phyloP scores from a whole-genome alignment of 2,797 vertebrate species.

The Petrocephalus schoutedeni region DNA sequence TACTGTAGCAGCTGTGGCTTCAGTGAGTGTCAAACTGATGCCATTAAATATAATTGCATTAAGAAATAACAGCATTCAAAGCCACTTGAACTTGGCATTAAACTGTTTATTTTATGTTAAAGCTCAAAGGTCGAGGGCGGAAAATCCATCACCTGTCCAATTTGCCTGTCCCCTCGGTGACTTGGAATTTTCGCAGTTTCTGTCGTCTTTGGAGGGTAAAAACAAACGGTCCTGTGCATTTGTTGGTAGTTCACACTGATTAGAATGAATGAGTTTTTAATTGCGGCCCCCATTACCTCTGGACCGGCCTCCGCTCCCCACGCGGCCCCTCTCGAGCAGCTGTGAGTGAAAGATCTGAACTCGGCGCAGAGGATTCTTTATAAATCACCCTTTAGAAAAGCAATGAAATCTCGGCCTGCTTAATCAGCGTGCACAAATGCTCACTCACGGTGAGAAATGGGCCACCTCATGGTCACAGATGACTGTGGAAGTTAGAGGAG shows the following conservation, averaged over 20 bases:
- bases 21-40: slow-evolving; percentile 1
- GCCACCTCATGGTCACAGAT: slow-evolving; percentile 16
- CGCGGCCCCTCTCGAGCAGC: background rate
- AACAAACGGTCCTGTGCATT: background rate
- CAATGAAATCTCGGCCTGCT: slow-evolving; percentile 26
- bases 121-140: background rate
- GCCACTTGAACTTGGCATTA: background rate
- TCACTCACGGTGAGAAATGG: background rate
- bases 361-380: background rate
- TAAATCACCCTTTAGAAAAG: slow-evolving; percentile 14
- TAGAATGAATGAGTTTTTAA: slow-evolving; percentile 29
- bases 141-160: background rate
- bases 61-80: background rate
- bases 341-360: background rate
- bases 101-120: slow-evolving; percentile 10
- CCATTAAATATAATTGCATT: slow-evolving; percentile 10
- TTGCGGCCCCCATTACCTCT: background rate
- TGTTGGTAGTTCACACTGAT: slow-evolving; percentile 23
- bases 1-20: background rate
- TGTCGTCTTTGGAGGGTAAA: background rate
- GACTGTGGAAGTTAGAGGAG: slow-evolving; percentile 7
- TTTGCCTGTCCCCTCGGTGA: slow-evolving; percentile 4
- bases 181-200: slow-evolving; percentile 25
- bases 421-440: slow-evolving; percentile 18
- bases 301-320: background rate